Base-by-base conservation (phyloP, 1,140 invertebrate species). In the Drosophila nikananu region DNA sequence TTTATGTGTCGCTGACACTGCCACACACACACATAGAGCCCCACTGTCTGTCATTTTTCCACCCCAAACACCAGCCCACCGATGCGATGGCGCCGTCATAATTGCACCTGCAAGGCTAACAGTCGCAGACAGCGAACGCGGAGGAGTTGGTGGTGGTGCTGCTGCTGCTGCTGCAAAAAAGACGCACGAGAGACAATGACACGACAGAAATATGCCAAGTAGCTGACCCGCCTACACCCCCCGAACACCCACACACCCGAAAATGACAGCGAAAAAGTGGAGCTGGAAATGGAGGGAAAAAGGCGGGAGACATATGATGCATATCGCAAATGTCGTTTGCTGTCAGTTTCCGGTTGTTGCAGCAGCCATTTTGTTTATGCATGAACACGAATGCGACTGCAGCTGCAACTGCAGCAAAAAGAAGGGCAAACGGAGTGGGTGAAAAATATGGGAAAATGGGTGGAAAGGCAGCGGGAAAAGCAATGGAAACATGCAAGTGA, bases 241-340 rank as follows among this genome's bases (percentile, higher is more conserved):
- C n/a, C 63, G 64, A 41, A 25, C 42, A 51, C 15, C 17, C 63
- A 39, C 49, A 23, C 42, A 41, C 15, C 52, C 73, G 49, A 84
- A 66, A 65, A 37, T 84, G 67, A 86, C 81, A 84, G 55, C 54
- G 46, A 54, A 48, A 37, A 17, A 27, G 23, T 19, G n/a, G 25
- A 12, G 42, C 30, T 19, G 41, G 25, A 25, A 54, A 2, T 41
- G 4, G 13, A 37, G 23, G 61, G 35, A 25, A 46, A 15, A 52
- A 5, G 21, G 21, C 35, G 30, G 61, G 62, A 64, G 73, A 80
- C 81, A 84, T 84, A 90, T 89, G 86, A 89, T 89, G 86, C 81
- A 89, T 89, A 90, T 89, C 81, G 86, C 81, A 89, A 89, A 90
- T 90, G 86, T 89, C 84, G 84, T 87, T 87, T 89, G 84, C 84